Conservation (phyloP, 2,888 invertebrate species). For the Tenthredo scrophulariae region DNA sequence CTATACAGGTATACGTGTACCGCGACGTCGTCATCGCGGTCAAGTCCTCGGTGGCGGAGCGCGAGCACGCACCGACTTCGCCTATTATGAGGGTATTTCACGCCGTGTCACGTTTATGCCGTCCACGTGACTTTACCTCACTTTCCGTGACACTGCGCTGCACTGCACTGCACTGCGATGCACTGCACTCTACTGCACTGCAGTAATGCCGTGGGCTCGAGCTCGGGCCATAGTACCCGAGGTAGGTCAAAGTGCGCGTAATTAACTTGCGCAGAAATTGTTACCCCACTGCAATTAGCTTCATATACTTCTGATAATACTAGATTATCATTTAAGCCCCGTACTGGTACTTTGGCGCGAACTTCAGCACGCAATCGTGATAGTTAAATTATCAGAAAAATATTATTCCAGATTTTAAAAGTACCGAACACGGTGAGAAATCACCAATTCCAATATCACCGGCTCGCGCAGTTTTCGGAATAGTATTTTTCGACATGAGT, state of each 20-base stretch:
- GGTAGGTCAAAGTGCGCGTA: conserved; percentile 26
- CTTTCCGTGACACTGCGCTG: conserved; percentile 67
- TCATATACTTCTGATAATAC: conserved; percentile 6
- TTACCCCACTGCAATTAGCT: conserved; percentile 5
- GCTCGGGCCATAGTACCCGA: background rate
- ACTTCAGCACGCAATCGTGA: background rate
- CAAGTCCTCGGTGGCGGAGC: conserved; percentile 56
- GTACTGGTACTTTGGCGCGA: background rate
- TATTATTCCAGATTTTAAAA: too few species aligned
- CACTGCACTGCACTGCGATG: background rate
- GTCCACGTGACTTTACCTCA: conserved; percentile 71
- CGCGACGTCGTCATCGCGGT: conserved; percentile 24
- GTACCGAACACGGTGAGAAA: too few species aligned
- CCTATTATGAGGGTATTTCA: conserved; percentile 75
- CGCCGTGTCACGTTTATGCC: conserved; percentile 75
- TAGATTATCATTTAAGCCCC: background rate
- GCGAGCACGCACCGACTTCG: conserved; percentile 68
- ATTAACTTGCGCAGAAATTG: conserved; percentile 43
- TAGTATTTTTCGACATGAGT: too few species aligned
- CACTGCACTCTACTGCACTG: background rate
- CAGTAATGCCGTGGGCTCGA: background rate
- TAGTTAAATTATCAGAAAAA: background rate
- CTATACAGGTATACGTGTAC: background rate
- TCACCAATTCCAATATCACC: too few species aligned
- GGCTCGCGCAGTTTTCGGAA: too few species aligned